A percentile compares a stretch with the other conserved stretches of the same genome.
These are phyloP conservation scores for Yasuhikotakia modesta DNA, from an alignment of 2,797 vertebrate species.

Conservation along the genomic window DNA sequence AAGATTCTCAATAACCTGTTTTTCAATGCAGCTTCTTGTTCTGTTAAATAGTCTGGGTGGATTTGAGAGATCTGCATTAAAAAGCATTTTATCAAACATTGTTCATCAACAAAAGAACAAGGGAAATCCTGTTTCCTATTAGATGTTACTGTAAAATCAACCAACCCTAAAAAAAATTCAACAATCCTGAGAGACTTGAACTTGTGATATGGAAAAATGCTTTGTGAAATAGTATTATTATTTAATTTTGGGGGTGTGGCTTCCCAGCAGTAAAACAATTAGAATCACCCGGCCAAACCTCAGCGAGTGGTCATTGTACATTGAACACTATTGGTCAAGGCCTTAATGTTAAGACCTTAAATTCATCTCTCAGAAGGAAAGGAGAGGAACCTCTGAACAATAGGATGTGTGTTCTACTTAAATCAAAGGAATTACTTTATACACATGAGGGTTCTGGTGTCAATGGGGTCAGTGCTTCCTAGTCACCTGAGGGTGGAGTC, in stretches of 20 bases:
- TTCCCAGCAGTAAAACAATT: background rate
- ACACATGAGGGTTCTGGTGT: conserved; percentile 45
- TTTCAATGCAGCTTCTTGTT: background rate
- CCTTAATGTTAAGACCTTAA: conserved; percentile 22
- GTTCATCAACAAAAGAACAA: conserved; percentile 2
- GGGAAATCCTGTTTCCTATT: conserved; percentile 4
- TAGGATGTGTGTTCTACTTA: conserved; percentile 22
- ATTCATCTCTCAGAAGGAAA: conserved; percentile 29
- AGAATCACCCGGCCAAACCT: background rate
- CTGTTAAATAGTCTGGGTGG: background rate
- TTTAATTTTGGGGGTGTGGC: background rate
- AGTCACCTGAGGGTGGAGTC: conserved; percentile 47
- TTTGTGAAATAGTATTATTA: conserved; percentile 15
- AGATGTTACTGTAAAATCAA: background rate
- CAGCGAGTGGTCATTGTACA: conserved; percentile 11
- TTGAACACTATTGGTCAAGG: conserved; percentile 30
- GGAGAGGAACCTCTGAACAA: conserved; percentile 20
- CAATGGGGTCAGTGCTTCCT: conserved; percentile 70
- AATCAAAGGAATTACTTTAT: conserved; percentile 49
- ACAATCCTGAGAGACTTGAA: background rate
- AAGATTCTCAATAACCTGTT: background rate
- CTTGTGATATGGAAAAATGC: background rate
- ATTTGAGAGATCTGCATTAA: background rate
- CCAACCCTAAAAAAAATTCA: background rate
- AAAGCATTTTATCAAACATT: background rate